Conservation (phyloP, 1,140 invertebrate species). For the Apis laboriosa region DNA sequence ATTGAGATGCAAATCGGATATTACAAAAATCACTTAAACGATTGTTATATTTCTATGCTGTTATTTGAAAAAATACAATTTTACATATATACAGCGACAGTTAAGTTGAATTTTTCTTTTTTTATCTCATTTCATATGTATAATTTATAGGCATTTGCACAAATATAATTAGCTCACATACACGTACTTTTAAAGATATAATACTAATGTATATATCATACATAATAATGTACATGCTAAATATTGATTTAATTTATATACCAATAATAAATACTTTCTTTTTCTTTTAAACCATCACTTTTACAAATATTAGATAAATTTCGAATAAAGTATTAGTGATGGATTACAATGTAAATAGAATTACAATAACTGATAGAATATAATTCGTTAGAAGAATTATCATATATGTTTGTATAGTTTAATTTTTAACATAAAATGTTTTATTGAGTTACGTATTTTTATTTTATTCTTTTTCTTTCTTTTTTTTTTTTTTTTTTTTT, state of each 20-base stretch:
- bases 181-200: conserved; percentile 2
- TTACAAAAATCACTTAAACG: conserved; percentile 31
- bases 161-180: conserved; percentile 20
- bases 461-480: background rate
- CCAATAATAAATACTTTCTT: conserved; percentile 45
- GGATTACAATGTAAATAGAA: conserved; percentile 22
- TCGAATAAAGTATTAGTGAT: background rate
- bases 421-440: conserved; percentile 9
- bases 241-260: conserved; percentile 32
- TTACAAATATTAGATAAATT: background rate
- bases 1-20: background rate
- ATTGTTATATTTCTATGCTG: conserved; percentile 31
- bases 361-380: conserved; percentile 22
- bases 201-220: conserved; percentile 24
- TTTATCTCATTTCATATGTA: background rate
- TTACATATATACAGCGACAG: conserved; percentile 52
- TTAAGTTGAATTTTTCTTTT: conserved; percentile 6
- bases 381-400: conserved; percentile 17
- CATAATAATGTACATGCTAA: conserved; percentile 30
- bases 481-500: background rate
- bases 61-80: conserved; percentile 64
- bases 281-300: conserved; percentile 24
- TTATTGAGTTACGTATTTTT: background rate
- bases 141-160: conserved; percentile 29
- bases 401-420: conserved; percentile 5